Conservation (phyloP, 2,113 vertebrate species). For the Salvelinus namaycush region DNA sequence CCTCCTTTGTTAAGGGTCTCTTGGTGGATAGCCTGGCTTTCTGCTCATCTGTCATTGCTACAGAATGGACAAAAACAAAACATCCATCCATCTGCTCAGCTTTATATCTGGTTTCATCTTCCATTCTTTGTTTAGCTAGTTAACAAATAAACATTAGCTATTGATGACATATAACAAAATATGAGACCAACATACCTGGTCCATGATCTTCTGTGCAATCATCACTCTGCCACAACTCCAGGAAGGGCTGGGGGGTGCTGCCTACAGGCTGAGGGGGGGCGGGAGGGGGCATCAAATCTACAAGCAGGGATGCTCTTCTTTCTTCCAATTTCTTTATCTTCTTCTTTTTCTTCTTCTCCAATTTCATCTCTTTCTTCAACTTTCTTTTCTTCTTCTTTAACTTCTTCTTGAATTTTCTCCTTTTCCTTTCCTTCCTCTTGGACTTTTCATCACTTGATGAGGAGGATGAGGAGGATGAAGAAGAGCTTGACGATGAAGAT, state of each 20-base stretch:
- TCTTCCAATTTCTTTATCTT: constrained; percentile 61
- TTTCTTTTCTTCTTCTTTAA: constrained; percentile 74
- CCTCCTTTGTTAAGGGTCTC: constrained; percentile 95
- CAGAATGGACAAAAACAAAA: constrained; percentile 1
- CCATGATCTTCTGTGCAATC: constrained; percentile 74
- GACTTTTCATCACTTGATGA: constrained; percentile 66
- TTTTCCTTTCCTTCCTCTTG: constrained; percentile 67
- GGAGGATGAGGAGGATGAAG: constrained; percentile 63
- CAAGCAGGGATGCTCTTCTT: constrained; percentile 25
- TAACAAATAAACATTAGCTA: not conserved
- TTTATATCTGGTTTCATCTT: not conserved
- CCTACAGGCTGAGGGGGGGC: constrained; percentile 27
- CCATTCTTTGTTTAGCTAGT: not conserved
- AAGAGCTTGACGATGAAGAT: constrained; percentile 78
- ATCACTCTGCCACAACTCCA: constrained; percentile 87
- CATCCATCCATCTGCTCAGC: too few relatives aligned
- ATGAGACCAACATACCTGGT: constrained; percentile 74
- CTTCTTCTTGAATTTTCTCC: constrained; percentile 70
- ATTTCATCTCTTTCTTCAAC: constrained; percentile 74
- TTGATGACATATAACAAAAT: not conserved
- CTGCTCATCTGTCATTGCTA: constrained; percentile 93
- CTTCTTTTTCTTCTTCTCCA: constrained; percentile 71
- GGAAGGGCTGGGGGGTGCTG: constrained; percentile 55
- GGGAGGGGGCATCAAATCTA: constrained; percentile 30
- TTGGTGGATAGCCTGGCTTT: constrained; percentile 91